Base-by-base conservation (phyloP, 2,888 invertebrate species). In the Macaria liturata region DNA sequence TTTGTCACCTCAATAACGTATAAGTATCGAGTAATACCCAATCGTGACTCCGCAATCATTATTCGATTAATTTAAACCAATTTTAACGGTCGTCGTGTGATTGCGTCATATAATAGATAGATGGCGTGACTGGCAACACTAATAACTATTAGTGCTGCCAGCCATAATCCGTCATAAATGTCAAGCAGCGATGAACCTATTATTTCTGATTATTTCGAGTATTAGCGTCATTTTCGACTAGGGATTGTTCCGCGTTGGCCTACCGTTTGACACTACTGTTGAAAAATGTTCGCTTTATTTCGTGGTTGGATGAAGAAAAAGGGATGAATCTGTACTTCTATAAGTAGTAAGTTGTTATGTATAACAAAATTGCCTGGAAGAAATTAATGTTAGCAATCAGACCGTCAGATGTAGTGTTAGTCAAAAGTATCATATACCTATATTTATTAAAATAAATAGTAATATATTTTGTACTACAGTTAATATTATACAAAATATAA, bases 131-230 rank as follows among this genome's bases (percentile, higher is more conserved):
- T 68, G 62, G 65, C 68, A 75, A 83, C 85, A 73, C 76, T 68
- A 62, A 65, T 67, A 75, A 83, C 85, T 86, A 88, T 88, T 88
- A 88, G 80, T 83, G 80, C 80, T 77, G 75, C 78, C 76, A 80
- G 77, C 84, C 78, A 80, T 86, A 89, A 88, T 88, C 87, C 87
- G 87, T 88, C 84, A 88, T 88, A 90, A 88, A 88, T 88, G 88
- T 88, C 87, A 88, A 80, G 76, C 74, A 69, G 74, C 74, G 76
- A 76, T 70, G 70, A 68, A 69, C 73, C 80, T 80, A 84, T 88
- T 84, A 86, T 85, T 83, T 80, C 73, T 79, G 80, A 84, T 88
- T 84, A 86, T 85, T 83, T 80, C 73, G 73, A 81, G 76, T 76
- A 84, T 79, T 83, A 83, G 80, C 81, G 75, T 83, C 77, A 82